Evolutionary conservation across 2,113 vertebrate species (phyloP).

Genomic region (Dicrurus megarhynchus): DNA sequence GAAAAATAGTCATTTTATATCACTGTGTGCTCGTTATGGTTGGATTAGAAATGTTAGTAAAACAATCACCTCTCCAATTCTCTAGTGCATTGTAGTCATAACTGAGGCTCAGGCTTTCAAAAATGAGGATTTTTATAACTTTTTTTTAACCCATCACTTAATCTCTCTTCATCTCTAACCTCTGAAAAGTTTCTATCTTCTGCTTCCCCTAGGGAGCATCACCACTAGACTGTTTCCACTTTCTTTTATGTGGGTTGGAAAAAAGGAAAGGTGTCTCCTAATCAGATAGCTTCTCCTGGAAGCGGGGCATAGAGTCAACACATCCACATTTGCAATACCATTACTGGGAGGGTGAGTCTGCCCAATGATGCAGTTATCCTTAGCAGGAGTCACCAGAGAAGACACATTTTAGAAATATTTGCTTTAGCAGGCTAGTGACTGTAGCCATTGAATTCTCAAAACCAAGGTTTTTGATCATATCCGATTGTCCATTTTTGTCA

Average conservation of each 20-base stretch:
- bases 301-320: background rate
- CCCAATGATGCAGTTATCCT: background rate
- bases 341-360: background rate
- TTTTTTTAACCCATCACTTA: background rate
- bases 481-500: background rate
- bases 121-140: background rate
- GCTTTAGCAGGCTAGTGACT: background rate
- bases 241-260: background rate
- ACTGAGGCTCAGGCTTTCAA: background rate
- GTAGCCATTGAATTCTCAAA: background rate
- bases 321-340: background rate
- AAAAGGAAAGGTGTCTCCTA: background rate
- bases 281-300: background rate
- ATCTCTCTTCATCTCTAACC: background rate
- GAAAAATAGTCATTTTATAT: background rate
- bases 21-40: background rate
- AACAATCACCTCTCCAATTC: background rate
- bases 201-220: background rate
- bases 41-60: background rate
- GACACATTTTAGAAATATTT: background rate
- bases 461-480: background rate
- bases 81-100: background rate
- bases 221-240: background rate
- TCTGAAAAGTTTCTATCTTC: background rate
- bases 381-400: background rate